Evolutionary conservation across 1,140 invertebrate species (phyloP), one percentile per base, ranked within the genome.

Genomic region (Scaptomyza montana): DNA sequence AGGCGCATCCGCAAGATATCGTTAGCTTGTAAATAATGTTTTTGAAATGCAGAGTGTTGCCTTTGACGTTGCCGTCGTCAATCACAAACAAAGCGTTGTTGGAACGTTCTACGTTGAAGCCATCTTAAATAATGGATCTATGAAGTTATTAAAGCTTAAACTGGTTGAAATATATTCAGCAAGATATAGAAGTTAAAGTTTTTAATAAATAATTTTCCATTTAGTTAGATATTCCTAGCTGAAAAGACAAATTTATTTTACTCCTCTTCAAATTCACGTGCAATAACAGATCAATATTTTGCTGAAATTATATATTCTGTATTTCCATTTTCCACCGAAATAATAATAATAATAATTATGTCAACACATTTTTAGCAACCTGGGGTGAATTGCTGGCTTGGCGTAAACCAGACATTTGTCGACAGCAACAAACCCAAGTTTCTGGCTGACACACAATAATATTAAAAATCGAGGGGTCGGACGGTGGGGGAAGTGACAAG

Each of bases 21-120:
- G 60, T 79, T 68, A 50, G 61, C 41, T 74, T 77, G 69, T 56
- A 78, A 67, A 76, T 72, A 76, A 77, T 77, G 63, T 47, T 70
- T 64, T 70, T 55, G 43, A 59, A 43, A 57, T 64, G 47, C 39
- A 43, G 54, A 46, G 47, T 55, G 43, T 54, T 73, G 76, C 33
- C 53, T 66, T 75, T 75, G 76, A 72, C 28, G 54, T 45, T 69
- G 65, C 51, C 47, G 64, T 56, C 74, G 77, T 66, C 74, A 77
- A 76, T 65, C 43, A 51, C 61, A 51, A 56, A 62, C 49, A 16
- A 16, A 28, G 54, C 1, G 30, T 33, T 30, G 54, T 21, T 8
- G 19, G 6, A 25, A 21, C 45, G 4, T 50, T 36, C 21, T 9
- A 10, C 8, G 8, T 19, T n/a, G 8, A 33, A 55, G 6, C 33